These are phyloP conservation scores for Caenorhabditis uteleia DNA, from an alignment of 2,888 invertebrate genomes.

Conservation along the genomic window DNA sequence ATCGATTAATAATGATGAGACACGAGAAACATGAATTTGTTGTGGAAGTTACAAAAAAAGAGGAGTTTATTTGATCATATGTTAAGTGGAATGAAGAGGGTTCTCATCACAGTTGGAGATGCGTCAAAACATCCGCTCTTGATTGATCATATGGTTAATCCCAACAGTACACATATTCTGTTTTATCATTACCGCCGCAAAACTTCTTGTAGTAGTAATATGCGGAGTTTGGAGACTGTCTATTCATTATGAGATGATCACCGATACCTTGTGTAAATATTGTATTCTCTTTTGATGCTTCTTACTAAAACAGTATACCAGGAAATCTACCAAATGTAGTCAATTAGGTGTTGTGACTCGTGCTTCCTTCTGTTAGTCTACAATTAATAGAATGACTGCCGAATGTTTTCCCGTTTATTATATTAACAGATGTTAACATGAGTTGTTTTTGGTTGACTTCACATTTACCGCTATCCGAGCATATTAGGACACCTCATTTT, in stretches of 20 bases:
- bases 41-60: not conserved
- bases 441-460: slow-evolving; percentile 10
- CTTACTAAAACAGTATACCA: slow-evolving; percentile 6
- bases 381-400: too few relatives aligned
- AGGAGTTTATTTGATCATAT: too few relatives aligned
- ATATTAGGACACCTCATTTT: slow-evolving; percentile 17
- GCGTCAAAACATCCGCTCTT: slow-evolving; percentile 2
- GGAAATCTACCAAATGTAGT: too few relatives aligned
- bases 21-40: too few relatives aligned
- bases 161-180: slow-evolving; percentile 10
- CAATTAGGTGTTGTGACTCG: slow-evolving; percentile 23
- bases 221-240: slow-evolving; percentile 21
- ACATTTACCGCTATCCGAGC: slow-evolving; percentile 1
- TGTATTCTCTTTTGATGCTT: slow-evolving; percentile 17
- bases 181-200: slow-evolving; percentile 6
- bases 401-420: too few relatives aligned
- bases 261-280: slow-evolving; percentile 34
- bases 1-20: too few relatives aligned
- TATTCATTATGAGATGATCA: slow-evolving; percentile 30
- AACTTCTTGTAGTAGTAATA: too few relatives aligned
- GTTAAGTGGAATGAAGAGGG: slow-evolving; percentile 14
- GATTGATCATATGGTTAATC: slow-evolving; percentile 13
- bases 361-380: too few relatives aligned
- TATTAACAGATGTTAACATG: too few relatives aligned
- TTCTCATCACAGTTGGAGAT: slow-evolving; percentile 24